A percentile compares a stretch with the other conserved stretches of the same genome.
These are phyloP conservation scores for Mythimna lalbum DNA, from an alignment of 2,888 invertebrate species.

Conservation along the genomic window DNA sequence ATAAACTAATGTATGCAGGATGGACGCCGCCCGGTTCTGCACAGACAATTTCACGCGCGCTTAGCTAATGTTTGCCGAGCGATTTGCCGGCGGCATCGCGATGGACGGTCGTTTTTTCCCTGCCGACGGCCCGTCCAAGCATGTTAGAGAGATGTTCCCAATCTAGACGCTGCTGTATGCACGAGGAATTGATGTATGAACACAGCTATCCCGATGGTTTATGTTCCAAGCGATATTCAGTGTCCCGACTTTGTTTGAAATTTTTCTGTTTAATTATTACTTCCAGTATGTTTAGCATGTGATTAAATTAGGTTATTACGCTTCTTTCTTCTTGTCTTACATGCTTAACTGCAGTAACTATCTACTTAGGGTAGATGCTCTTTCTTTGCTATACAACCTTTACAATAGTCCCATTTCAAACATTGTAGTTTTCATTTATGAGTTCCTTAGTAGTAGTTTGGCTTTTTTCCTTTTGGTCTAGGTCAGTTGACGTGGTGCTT, in stretches of 20 bases:
- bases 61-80: constrained; percentile 86
- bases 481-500: background rate
- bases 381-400: background rate
- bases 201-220: constrained; percentile 33
- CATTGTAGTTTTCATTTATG: background rate
- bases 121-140: constrained; percentile 68
- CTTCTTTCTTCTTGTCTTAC: background rate
- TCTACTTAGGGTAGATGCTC: background rate
- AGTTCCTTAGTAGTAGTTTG: background rate
- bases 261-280: background rate
- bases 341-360: background rate
- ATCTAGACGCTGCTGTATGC: constrained; percentile 54
- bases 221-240: constrained; percentile 12
- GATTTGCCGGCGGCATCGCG: constrained; percentile 81
- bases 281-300: background rate
- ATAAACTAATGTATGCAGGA: constrained; percentile 78
- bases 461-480: background rate
- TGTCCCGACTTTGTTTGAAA: background rate
- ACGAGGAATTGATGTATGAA: constrained; percentile 54
- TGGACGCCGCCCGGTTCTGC: constrained; percentile 72
- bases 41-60: constrained; percentile 87
- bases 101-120: constrained; percentile 72
- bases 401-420: background rate
- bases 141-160: constrained; percentile 64
- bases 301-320: background rate